Evolutionary conservation across 2,113 vertebrate species (phyloP).

Genomic region (Oryzias woworae): DNA sequence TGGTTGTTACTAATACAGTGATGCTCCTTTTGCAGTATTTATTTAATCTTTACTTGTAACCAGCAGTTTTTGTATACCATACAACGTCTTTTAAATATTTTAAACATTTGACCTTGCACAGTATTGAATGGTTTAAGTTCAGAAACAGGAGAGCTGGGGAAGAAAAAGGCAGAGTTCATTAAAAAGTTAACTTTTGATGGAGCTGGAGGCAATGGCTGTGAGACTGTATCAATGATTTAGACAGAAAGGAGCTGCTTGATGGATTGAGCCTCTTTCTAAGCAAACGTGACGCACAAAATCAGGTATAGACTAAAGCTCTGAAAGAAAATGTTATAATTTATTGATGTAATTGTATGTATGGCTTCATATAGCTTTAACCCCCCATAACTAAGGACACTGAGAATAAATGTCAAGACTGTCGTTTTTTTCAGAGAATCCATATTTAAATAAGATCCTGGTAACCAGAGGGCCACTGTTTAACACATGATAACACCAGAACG

Average conservation of each 20-base stretch:
- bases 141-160: slow-evolving; percentile 10
- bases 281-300: slow-evolving; percentile 35
- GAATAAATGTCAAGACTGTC: too few species aligned
- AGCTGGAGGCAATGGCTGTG: slow-evolving; percentile 32
- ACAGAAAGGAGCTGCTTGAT: slow-evolving; percentile 55
- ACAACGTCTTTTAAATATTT: slow-evolving; percentile 17
- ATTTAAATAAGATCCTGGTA: too few species aligned
- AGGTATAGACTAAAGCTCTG: slow-evolving; percentile 11
- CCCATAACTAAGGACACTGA: background rate
- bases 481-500: too few species aligned
- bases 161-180: slow-evolving; percentile 51
- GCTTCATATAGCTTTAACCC: slow-evolving; percentile 25
- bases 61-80: slow-evolving; percentile 1
- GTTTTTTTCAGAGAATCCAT: too few species aligned
- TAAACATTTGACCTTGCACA: slow-evolving; percentile 27
- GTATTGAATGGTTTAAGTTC: slow-evolving; percentile 2
- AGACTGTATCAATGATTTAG: slow-evolving; percentile 72
- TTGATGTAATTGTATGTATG: slow-evolving; percentile 31
- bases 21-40: slow-evolving; percentile 21
- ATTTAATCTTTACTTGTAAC: slow-evolving; percentile 13
- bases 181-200: slow-evolving; percentile 70
- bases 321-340: slow-evolving; percentile 38
- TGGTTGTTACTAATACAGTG: slow-evolving; percentile 12
- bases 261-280: slow-evolving; percentile 49
- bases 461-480: too few species aligned